Percentiles rank a stretch among this genome's conserved stretches.
phyloP scores from a whole-genome alignment of 1,140 invertebrate species.

The Pomacea maculata region DNA sequence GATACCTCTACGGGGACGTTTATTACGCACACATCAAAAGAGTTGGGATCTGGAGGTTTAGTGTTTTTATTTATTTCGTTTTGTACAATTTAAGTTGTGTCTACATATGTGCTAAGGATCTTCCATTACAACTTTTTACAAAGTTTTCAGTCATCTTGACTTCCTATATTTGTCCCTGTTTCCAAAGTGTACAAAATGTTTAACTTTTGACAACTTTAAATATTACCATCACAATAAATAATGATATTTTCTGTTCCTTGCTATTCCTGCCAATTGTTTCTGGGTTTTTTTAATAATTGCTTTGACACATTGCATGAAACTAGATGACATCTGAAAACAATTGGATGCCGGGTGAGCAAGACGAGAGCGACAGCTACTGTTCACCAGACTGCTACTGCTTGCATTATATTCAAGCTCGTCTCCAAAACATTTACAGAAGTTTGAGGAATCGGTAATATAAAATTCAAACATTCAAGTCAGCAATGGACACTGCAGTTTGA shows the following conservation, averaged over 20 bases:
- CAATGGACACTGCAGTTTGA: no score
- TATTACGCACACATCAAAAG: constrained; percentile 50
- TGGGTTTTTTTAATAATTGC: not conserved
- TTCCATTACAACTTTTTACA: no score
- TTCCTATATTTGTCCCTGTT: no score
- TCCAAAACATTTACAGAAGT: constrained; percentile 10
- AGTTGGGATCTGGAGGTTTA: constrained; percentile 45
- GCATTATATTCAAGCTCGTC: not conserved
- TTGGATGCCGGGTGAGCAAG: not conserved
- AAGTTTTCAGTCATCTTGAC: no score
- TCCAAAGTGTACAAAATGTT: no score
- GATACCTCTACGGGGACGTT: constrained; percentile 54
- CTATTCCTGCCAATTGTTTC: not conserved
- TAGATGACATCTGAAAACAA: not conserved
- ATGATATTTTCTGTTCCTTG: not conserved
- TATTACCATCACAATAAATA: not conserved
- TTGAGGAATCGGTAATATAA: not conserved
- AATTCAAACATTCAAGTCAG: no score
- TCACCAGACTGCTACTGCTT: constrained; percentile 5
- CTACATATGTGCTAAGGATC: not conserved
- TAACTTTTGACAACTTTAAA: not conserved
- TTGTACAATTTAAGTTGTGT: not conserved
- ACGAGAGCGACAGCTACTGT: not conserved
- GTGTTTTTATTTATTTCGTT: not conserved
- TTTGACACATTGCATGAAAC: not conserved